phyloP scores from a whole-genome alignment of 2,113 vertebrate species.

The Apeltes quadracus region DNA sequence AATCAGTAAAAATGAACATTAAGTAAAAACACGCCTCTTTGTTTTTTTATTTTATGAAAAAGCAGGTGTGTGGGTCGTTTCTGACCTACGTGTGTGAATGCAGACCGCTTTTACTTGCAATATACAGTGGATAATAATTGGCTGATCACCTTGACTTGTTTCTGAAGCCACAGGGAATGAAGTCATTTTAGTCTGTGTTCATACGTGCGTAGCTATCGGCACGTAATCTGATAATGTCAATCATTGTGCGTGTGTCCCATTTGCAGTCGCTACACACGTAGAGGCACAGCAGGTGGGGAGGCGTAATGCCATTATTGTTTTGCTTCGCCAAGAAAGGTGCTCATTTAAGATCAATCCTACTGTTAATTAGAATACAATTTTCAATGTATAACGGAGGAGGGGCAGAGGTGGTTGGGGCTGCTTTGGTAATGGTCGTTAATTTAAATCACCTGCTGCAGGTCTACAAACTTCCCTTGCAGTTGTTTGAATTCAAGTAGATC shows the following conservation, averaged over 20 bases:
- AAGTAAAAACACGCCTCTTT: constrained; percentile 53
- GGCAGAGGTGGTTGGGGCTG: background rate
- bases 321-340: background rate
- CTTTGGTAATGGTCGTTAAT: background rate
- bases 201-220: background rate
- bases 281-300: constrained; percentile 45
- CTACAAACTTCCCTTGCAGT: background rate
- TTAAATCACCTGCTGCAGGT: background rate
- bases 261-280: constrained; percentile 45
- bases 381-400: background rate
- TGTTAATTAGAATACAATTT: constrained; percentile 6
- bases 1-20: constrained; percentile 86
- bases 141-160: constrained; percentile 13
- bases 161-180: constrained; percentile 21
- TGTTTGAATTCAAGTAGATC: background rate
- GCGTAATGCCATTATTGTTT: constrained; percentile 38
- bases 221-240: constrained; percentile 20
- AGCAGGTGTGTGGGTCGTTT: background rate
- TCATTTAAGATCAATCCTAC: constrained; percentile 41
- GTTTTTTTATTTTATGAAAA: constrained; percentile 29
- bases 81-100: background rate
- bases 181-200: constrained; percentile 24
- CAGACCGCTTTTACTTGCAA: constrained; percentile 5
- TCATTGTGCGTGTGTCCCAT: constrained; percentile 16
- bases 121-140: background rate